Evolutionary conservation across 2,888 invertebrate species (phyloP), one percentile per base, ranked within the genome.

Genomic region (Habroteleia sp.): DNA sequence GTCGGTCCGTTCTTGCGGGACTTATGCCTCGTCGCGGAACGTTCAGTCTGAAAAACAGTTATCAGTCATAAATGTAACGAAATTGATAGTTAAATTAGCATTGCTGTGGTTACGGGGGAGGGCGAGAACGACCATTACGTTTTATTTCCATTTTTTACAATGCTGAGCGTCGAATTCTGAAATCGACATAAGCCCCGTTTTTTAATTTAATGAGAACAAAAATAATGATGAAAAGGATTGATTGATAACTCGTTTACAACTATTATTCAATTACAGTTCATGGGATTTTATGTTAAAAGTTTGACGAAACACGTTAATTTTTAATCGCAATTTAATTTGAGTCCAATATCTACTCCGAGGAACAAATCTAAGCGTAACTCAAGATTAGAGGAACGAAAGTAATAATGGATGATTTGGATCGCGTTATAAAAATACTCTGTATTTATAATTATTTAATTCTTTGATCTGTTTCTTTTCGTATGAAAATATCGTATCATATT

Each of bases 381-480:
- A 68, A 66, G 37, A 29, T 5, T 35, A 8, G 17, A 39, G 39
- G 13, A 65, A 46, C 33, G 48, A 27, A 1, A 27, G 37, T n/a
- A 31, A 2, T 42, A 44, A 37, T 60, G 69, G 60, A 66, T 60
- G 66, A 73, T 54, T 66, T 48, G 13, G 56, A 58, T 72, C 52
- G 60, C 60, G 68, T 68, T 74, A 74, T 71, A 71, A 71, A 71
- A 71, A 71, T 71, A 71, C 54, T 62, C 54, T 66, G 35, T 46
- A 54, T 71, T 54, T 62, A 68, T 68, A 52, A 56, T 58, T 50
- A 63, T 37, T 46, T 52, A 46, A 13, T 54, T 46, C 62, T 72
- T 72, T 72, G 71, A 71, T 71, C 71, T 60, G 60, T 68, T 39
- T 74, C 62, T 63, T 74, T 52, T 66, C 39, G 48, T 74, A 74